Base-by-base conservation (phyloP, 1,140 invertebrate species). In the Halyomorpha halys region DNA sequence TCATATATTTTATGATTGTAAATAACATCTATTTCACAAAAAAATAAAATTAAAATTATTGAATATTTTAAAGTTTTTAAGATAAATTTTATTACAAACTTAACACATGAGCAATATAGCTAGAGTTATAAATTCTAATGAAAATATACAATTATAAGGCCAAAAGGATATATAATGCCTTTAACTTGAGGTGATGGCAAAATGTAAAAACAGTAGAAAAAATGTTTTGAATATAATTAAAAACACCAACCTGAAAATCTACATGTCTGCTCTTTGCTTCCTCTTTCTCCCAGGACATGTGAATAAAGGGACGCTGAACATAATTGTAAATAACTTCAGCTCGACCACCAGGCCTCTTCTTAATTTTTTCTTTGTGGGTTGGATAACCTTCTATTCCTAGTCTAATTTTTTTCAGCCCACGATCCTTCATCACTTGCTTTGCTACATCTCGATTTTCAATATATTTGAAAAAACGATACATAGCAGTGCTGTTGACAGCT, bases 211-310 rank as follows among this genome's bases (percentile, higher is more conserved):
- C n/a, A 49, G 14, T 19, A 49, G 6, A 49, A 18, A 19, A 49
- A 49, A 49, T 49, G 21, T 13, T 19, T 11, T 11, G 16, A 18
- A n/a, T 6, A n/a, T 19, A 49, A 49, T 11, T 19, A 49, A 49
- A 13, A 49, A 13, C 27, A 67, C 64, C 68, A 68, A 78, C 78
- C 76, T 84, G 83, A 75, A 99, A 99, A 76, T 99, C 97, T 0
- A 99, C 97, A 76, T 99, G 97, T 8, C 97, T 84, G 74, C 93
- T 97, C 72, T 97, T 98, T 0, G 95, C 95, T 74, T 99, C 97
- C 73, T 99, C 96, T 70, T 99, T 99, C 74, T 99, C 97, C 97
- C 97, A 99, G 0, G 95, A 98, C 92, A 99, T 97, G 70, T 97
- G 93, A 53, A 99, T 92, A 74, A 99, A 99, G 0, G 97, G 97